Evolutionary conservation across 1,140 invertebrate species (phyloP).

Genomic region (Lepidotrigona ventralis): DNA sequence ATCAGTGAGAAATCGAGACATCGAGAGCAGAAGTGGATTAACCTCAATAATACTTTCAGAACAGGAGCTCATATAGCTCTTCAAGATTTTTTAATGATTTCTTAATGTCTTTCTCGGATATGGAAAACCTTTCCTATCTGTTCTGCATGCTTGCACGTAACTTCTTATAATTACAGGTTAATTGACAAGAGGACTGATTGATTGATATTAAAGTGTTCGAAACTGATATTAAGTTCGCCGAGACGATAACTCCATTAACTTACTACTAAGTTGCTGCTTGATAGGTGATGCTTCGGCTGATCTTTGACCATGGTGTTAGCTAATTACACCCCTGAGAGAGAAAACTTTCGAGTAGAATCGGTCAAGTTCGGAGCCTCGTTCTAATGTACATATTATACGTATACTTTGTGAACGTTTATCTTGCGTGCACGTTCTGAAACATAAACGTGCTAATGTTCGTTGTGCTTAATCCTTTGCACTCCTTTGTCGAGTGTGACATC

Average conservation of each 20-base stretch:
- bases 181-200: background rate
- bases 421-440: background rate
- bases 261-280: background rate
- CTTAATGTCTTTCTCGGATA: too few relatives aligned
- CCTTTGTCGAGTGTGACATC: too few relatives aligned
- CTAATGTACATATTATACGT: too few relatives aligned
- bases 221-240: background rate
- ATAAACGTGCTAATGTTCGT: background rate
- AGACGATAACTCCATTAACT: background rate
- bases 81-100: too few relatives aligned
- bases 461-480: background rate
- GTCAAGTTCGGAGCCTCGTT: background rate
- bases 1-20: too few relatives aligned
- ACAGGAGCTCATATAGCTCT: too few relatives aligned
- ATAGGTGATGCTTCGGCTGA: background rate
- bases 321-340: constrained; percentile 4
- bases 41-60: too few relatives aligned
- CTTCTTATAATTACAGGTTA: background rate
- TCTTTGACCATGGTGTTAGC: background rate
- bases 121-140: too few relatives aligned
- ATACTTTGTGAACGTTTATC: background rate
- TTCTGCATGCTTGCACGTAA: background rate
- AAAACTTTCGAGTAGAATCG: background rate
- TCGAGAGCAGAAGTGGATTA: too few relatives aligned
- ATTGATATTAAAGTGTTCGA: background rate